Evolutionary conservation across 2,113 vertebrate genomes (phyloP).

Genomic region (Chelonoidis abingdonii): DNA sequence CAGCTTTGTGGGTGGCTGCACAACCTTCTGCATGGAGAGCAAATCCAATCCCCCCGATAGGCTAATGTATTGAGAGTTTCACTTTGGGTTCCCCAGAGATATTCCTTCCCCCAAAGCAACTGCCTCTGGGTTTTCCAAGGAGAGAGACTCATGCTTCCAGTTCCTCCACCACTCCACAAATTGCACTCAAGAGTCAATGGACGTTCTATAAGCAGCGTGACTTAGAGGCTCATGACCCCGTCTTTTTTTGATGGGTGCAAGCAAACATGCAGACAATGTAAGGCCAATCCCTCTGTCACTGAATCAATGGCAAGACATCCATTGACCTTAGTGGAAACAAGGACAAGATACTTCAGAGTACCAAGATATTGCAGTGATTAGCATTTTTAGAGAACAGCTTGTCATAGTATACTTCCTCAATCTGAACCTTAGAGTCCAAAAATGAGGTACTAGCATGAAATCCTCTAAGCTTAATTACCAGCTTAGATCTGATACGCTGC

Average conservation of each 20-base stretch:
- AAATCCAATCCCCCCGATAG: neutral
- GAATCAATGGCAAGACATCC: neutral
- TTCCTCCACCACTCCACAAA: neutral
- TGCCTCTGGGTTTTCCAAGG: neutral
- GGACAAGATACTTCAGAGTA: neutral
- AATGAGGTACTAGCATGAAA: too few relatives aligned
- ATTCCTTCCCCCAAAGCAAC: neutral
- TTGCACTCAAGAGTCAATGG: neutral
- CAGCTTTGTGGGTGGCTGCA: accelerated
- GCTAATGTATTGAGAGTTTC: accelerated
- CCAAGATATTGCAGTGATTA: neutral
- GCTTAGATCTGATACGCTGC: too few relatives aligned
- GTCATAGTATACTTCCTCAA: too few relatives aligned
- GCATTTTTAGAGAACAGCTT: neutral
- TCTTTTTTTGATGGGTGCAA: neutral
- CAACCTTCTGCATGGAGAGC: accelerated
- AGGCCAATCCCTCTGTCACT: slow-evolving; percentile 23
- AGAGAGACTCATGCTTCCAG: neutral
- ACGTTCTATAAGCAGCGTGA: neutral
- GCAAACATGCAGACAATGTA: neutral
- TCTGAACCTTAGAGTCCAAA: too few relatives aligned
- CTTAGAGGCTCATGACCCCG: neutral
- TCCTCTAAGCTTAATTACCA: too few relatives aligned
- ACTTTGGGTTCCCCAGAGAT: neutral
- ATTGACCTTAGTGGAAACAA: neutral